Evolutionary conservation across 2,113 vertebrate species (phyloP).

Genomic region (Epinephelus moara): DNA sequence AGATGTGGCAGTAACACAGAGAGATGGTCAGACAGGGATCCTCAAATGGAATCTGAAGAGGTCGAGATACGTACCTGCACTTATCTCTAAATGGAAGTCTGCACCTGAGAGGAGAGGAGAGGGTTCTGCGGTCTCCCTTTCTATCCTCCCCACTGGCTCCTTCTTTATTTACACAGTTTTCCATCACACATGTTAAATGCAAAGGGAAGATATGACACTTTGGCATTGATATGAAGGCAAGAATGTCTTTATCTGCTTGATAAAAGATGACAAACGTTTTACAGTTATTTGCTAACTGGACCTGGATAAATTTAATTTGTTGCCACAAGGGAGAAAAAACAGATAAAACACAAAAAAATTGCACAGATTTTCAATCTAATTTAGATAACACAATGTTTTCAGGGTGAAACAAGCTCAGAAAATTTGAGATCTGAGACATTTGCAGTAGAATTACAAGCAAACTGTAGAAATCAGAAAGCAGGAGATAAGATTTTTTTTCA

Average conservation of each 20-base stretch:
- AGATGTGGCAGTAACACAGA: slow-evolving; percentile 46
- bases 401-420: not conserved
- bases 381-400: not conserved
- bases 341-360: slow-evolving; percentile 2
- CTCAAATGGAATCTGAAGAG: slow-evolving; percentile 76
- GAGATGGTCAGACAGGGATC: slow-evolving; percentile 37
- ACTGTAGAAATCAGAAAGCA: not conserved
- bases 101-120: slow-evolving; percentile 35
- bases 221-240: not conserved
- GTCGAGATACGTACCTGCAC: slow-evolving; percentile 29
- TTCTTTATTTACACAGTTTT: slow-evolving; percentile 22
- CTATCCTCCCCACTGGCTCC: not conserved
- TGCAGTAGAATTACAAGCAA: not conserved
- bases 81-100: slow-evolving; percentile 67
- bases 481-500: not conserved
- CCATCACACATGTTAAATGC: not conserved
- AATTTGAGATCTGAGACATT: not conserved
- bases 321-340: not conserved
- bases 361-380: not conserved
- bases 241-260: not conserved
- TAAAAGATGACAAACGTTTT: not conserved
- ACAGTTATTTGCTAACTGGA: slow-evolving; percentile 9
- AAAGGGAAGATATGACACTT: not conserved
- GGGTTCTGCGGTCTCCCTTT: slow-evolving; percentile 19
- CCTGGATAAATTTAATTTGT: not conserved